Conservation (phyloP, 1,140 invertebrate species). For the Solenopsis invicta region DNA sequence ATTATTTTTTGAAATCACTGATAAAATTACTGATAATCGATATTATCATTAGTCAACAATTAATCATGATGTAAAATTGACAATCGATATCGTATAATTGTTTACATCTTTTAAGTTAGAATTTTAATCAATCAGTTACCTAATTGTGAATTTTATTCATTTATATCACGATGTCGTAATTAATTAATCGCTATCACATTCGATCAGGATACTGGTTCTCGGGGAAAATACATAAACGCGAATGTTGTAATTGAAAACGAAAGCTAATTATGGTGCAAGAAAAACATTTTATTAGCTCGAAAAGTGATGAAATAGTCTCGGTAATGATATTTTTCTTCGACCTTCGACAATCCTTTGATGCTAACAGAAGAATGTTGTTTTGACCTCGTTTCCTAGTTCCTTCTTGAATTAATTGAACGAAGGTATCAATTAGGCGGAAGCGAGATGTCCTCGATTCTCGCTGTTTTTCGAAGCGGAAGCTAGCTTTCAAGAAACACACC, state of each 20-base stretch:
- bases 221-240: neutral
- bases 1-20: neutral
- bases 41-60: neutral
- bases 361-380: constrained; percentile 19
- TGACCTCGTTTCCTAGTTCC: constrained; percentile 19
- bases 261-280: neutral
- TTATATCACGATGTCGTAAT: neutral
- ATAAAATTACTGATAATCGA: too few relatives aligned
- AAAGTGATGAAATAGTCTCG: neutral
- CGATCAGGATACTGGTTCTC: neutral
- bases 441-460: constrained; percentile 59
- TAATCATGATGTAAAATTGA: neutral
- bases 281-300: neutral
- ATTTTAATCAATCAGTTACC: constrained; percentile 2
- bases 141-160: constrained; percentile 4
- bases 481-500: constrained; percentile 55
- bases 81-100: neutral
- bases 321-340: constrained; percentile 40
- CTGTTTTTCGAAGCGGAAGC: constrained; percentile 65
- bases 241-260: neutral
- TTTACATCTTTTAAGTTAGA: neutral
- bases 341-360: constrained; percentile 10
- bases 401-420: constrained; percentile 43
- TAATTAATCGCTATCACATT: neutral
- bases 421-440: constrained; percentile 65